Evolutionary conservation across 2,113 vertebrate species (phyloP), one percentile per base, ranked within the genome.

Genomic region (Carassius auratus): DNA sequence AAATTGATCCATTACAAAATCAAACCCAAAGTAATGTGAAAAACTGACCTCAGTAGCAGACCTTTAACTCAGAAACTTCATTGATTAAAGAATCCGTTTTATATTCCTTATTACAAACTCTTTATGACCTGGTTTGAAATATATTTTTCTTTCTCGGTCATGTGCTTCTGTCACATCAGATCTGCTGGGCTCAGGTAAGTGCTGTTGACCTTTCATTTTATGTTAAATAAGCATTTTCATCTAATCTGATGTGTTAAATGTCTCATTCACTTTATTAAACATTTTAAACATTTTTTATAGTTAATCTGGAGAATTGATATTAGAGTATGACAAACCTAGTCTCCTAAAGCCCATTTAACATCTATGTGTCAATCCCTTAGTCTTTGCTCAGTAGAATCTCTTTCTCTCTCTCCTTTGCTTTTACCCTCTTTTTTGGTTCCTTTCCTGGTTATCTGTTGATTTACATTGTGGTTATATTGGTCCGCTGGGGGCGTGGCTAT

Each of bases 121-220:
- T 15, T 48, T 50, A 75, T 75, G 12, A 80, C 13, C 8, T 12
- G 10, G 55, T 76, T 55, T 45, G 6, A 10, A n/a, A 45, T 26
- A 19, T 66, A 23, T 73, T 19, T 50, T 76, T 1, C 85, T 50
- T 1, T 36, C 5, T 81, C 69, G 84, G 82, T 78, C 3, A 26
- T 74, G 23, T 89, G 82, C 80, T 75, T 68, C 74, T 42, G 0
- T 73, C 48, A 57, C 81, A 57, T 57, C 64, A 95, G 94, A 95
- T 81, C 94, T 95, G 61, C 93, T 95, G 86, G 94, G 94, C 84
- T 95, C 94, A 85, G 94, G 94, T 95, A 86, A 92, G 93, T 84
- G 23, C 14, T 57, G 57, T 3, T 26, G 14, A 0, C 36, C 81
- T 42, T 62, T 48, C 15, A 19, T 30, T 15, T 84, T 76, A 42